phyloP scores from a whole-genome alignment of 2,797 vertebrate species.

The Nyctibius grandis region DNA sequence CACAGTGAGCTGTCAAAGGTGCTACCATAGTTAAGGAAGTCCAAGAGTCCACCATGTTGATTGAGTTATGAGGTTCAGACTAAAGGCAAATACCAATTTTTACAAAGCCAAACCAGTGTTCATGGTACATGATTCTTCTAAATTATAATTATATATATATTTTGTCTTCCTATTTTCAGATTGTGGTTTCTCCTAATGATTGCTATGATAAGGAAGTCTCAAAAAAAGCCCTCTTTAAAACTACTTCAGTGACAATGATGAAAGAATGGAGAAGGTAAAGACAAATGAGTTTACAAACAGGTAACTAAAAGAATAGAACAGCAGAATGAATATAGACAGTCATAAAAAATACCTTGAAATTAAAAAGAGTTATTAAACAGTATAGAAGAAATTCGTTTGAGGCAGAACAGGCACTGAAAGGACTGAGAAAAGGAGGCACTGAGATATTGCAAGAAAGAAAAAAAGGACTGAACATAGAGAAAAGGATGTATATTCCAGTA shows the following conservation, averaged over 20 bases:
- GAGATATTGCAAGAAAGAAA: slow-evolving; percentile 43
- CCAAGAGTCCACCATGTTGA: neutral
- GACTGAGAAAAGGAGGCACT: slow-evolving; percentile 55
- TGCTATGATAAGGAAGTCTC: neutral
- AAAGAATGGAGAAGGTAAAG: slow-evolving; percentile 48
- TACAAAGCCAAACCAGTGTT: neutral
- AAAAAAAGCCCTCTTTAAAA: neutral
- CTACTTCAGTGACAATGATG: neutral
- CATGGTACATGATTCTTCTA: neutral
- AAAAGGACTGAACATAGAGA: slow-evolving; percentile 25
- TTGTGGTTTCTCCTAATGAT: neutral
- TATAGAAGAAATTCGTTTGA: slow-evolving; percentile 73
- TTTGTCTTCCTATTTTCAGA: neutral
- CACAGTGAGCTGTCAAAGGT: neutral
- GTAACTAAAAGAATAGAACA: slow-evolving; percentile 46
- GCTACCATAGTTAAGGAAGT: neutral
- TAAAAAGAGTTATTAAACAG: slow-evolving; percentile 62
- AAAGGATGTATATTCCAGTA: slow-evolving; percentile 37
- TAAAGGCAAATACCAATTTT: neutral
- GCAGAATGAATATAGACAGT: slow-evolving; percentile 24
- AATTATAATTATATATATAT: neutral
- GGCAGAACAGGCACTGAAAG: slow-evolving; percentile 58
- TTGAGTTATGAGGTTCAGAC: neutral
- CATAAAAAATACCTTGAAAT: slow-evolving; percentile 32
- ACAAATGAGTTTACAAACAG: slow-evolving; percentile 46